Percentiles rank a stretch among this genome's conserved stretches.
Conservation (phyloP, 2,797 vertebrate species). For the Alfaro cultratus region DNA sequence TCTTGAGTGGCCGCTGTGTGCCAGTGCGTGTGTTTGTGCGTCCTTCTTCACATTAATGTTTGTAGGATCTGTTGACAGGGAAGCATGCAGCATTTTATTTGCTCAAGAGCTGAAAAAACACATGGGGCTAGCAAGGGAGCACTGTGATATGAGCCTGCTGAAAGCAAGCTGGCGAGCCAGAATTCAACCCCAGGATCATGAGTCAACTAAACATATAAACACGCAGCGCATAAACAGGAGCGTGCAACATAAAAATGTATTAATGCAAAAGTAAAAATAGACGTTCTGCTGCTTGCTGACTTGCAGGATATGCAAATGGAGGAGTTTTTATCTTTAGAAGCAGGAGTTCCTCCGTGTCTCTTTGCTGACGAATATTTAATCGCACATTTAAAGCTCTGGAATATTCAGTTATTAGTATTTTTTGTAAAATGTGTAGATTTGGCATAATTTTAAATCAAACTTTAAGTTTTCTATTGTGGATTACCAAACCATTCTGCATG, state of each 20-base stretch:
- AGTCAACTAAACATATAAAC: slow-evolving; percentile 53
- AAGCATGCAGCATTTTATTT: slow-evolving; percentile 80
- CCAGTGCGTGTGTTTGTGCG: slow-evolving; percentile 43
- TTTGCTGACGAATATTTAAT: not conserved
- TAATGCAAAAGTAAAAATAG: slow-evolving; percentile 9
- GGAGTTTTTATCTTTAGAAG: not conserved
- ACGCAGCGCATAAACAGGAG: slow-evolving; percentile 37
- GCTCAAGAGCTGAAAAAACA: slow-evolving; percentile 73
- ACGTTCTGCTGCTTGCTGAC: not conserved
- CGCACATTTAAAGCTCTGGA: not conserved
- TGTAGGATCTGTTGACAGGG: slow-evolving; percentile 77
- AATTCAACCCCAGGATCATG: slow-evolving; percentile 45
- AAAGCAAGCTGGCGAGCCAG: slow-evolving; percentile 64
- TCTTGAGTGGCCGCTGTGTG: slow-evolving; percentile 39
- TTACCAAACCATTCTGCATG: not conserved
- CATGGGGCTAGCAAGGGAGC: slow-evolving; percentile 55
- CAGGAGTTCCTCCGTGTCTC: not conserved
- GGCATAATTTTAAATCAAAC: not conserved
- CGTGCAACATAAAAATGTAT: slow-evolving; percentile 26
- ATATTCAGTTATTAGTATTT: not conserved
- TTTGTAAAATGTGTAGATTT: not conserved
- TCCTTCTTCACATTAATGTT: slow-evolving; percentile 69
- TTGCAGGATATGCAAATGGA: not conserved
- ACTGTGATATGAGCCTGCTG: slow-evolving; percentile 68
- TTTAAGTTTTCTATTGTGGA: not conserved